Evolutionary conservation across 1,140 invertebrate species (phyloP).

Genomic region (Chironomus tepperi): DNA sequence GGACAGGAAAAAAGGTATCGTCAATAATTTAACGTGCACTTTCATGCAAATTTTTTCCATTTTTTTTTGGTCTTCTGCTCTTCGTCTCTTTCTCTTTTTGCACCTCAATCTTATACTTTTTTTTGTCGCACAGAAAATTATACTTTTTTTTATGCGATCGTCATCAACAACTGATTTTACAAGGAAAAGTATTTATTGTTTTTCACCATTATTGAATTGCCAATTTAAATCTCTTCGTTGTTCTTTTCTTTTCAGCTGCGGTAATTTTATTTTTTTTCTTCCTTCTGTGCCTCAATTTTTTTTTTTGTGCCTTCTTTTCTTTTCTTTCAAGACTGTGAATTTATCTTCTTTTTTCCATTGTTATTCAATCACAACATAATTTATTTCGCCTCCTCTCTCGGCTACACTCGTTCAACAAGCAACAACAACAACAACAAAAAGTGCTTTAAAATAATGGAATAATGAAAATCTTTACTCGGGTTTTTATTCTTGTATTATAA

Average conservation of each 20-base stretch:
- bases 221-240: neutral
- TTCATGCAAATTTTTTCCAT: slow-evolving; percentile 4
- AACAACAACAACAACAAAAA: no score
- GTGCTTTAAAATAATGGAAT: neutral
- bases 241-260: neutral
- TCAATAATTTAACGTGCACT: neutral
- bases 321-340: neutral
- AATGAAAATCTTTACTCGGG: neutral
- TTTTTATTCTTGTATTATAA: neutral
- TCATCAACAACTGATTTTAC: slow-evolving; percentile 13
- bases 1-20: neutral
- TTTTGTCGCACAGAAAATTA: neutral
- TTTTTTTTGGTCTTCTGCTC: no score
- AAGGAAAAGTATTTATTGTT: slow-evolving; percentile 2
- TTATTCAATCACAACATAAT: slow-evolving; percentile 14
- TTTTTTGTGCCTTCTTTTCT: neutral
- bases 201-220: slow-evolving; percentile 13
- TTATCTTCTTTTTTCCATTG: slow-evolving; percentile 5
- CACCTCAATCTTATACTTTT: neutral
- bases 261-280: slow-evolving; percentile 14
- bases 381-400: neutral
- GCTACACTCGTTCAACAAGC: neutral
- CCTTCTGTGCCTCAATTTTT: neutral
- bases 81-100: neutral
- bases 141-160: neutral